phyloP scores from a whole-genome alignment of 2,888 invertebrate species.

The Sthenelais limicola region DNA sequence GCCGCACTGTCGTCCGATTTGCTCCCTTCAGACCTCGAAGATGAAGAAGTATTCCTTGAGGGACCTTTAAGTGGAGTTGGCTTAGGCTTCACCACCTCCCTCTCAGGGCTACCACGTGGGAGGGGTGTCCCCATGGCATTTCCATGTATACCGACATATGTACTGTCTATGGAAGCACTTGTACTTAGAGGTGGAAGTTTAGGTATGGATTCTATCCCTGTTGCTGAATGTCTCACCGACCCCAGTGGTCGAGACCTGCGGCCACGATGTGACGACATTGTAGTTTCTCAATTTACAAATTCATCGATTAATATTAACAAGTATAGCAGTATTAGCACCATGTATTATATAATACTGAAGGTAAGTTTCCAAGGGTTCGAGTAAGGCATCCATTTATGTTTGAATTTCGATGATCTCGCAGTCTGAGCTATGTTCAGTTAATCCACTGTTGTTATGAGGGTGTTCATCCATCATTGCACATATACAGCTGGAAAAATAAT shows the following conservation, averaged over 20 bases:
- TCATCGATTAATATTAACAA: too few relatives aligned
- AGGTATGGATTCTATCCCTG: background rate
- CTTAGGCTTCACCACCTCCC: slow-evolving; percentile 10
- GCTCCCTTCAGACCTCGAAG: slow-evolving; percentile 10
- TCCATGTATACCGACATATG: slow-evolving; percentile 53
- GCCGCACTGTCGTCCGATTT: slow-evolving; percentile 12
- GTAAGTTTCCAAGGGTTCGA: too few relatives aligned
- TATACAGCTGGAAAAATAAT: too few relatives aligned
- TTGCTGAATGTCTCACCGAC: slow-evolving; percentile 1
- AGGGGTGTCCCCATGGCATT: slow-evolving; percentile 57
- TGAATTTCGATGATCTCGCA: too few relatives aligned
- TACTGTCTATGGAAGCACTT: slow-evolving; percentile 6
- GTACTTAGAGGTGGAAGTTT: slow-evolving; percentile 16
- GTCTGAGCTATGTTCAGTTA: too few relatives aligned
- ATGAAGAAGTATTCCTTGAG: background rate
- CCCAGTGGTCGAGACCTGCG: slow-evolving; percentile 27
- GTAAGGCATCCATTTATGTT: too few relatives aligned
- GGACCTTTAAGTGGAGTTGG: background rate
- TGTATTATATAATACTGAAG: too few relatives aligned
- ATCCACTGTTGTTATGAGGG: too few relatives aligned
- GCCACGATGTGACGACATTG: slow-evolving; percentile 6
- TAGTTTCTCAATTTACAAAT: background rate
- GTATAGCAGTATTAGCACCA: too few relatives aligned
- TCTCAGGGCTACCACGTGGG: slow-evolving; percentile 42
- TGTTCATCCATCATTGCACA: too few relatives aligned